Evolutionary conservation across 1,140 invertebrate genomes (phyloP).

Genomic region (Mactra quadrangularis): DNA sequence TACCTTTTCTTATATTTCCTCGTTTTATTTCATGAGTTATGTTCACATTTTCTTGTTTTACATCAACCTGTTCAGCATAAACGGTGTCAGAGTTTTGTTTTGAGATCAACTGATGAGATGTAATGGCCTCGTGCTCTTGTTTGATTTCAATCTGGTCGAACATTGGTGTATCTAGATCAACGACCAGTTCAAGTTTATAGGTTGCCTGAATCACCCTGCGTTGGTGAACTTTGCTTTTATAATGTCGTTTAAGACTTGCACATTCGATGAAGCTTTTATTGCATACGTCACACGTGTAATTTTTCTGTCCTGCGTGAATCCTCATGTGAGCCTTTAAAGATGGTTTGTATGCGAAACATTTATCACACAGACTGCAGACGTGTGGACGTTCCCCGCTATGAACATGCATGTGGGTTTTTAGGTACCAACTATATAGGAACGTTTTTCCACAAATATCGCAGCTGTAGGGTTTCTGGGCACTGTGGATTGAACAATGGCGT

Average conservation of each 20-base stretch:
- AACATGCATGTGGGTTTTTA: constrained; percentile 32
- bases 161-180: too few species aligned
- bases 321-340: constrained; percentile 49
- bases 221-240: constrained; percentile 2
- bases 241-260: constrained; percentile 1
- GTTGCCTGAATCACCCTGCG: too few species aligned
- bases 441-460: constrained; percentile 66
- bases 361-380: constrained; percentile 28
- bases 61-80: too few species aligned
- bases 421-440: constrained; percentile 18
- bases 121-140: too few species aligned
- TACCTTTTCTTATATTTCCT: too few species aligned
- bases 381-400: constrained; percentile 26
- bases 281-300: constrained; percentile 93
- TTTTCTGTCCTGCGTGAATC: constrained; percentile 93
- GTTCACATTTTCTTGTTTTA: too few species aligned
- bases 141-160: too few species aligned
- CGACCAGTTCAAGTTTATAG: too few species aligned
- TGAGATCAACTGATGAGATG: too few species aligned
- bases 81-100: too few species aligned
- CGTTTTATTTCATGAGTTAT: too few species aligned
- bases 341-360: constrained; percentile 26
- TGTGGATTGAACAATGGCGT: constrained; percentile 83
- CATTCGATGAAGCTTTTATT: constrained; percentile 89
- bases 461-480: constrained; percentile 79